Evolutionary conservation across 2,113 vertebrate species (phyloP).

Genomic region (Tursiops truncatus): DNA sequence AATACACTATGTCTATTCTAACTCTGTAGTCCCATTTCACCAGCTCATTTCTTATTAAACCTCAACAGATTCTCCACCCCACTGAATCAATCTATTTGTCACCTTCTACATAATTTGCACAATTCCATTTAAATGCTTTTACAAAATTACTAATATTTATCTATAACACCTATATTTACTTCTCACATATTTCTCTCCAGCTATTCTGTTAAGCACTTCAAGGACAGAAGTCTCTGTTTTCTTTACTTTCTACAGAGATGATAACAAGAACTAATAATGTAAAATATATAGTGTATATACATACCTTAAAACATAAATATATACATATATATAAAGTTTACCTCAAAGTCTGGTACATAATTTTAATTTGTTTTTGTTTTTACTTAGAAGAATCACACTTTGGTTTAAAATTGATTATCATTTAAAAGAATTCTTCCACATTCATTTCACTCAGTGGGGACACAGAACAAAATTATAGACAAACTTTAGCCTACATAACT

Average conservation of each 20-base stretch:
- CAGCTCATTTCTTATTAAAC: slow-evolving; percentile 26
- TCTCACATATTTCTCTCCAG: background rate
- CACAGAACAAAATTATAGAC: slow-evolving; percentile 27
- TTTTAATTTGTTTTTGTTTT: slow-evolving; percentile 25
- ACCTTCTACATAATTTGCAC: background rate
- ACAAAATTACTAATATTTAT: slow-evolving; percentile 1
- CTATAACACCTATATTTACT: slow-evolving; percentile 6
- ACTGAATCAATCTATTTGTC: slow-evolving; percentile 19
- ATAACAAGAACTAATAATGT: background rate
- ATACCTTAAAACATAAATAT: background rate
- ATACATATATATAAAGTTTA: background rate
- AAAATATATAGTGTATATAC: background rate
- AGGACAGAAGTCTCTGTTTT: background rate
- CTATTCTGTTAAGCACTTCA: background rate
- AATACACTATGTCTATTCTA: background rate
- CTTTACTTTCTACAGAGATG: slow-evolving; percentile 4
- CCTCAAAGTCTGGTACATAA: background rate
- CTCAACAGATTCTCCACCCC: background rate
- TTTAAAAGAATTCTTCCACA: slow-evolving; percentile 24
- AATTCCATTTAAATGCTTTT: slow-evolving; percentile 31
- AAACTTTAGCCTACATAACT: slow-evolving; percentile 49
- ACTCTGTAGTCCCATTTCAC: background rate
- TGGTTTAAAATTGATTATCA: slow-evolving; percentile 31
- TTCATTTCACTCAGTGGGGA: slow-evolving; percentile 33
- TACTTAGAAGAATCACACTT: slow-evolving; percentile 49